These are phyloP conservation scores for Scaeva pyrastri DNA, from an alignment of 2,888 invertebrate genomes.

Conservation along the genomic window DNA sequence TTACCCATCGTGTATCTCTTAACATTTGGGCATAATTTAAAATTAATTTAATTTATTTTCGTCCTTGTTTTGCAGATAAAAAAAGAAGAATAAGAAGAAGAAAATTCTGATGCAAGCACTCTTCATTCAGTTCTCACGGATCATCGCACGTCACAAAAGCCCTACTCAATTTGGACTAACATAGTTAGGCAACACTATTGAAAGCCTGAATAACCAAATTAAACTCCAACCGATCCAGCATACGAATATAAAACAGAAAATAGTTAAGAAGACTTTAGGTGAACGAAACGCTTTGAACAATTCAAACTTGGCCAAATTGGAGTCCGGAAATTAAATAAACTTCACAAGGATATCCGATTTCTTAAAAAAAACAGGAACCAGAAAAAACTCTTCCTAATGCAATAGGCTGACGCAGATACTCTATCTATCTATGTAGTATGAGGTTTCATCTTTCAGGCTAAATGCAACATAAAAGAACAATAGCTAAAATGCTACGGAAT, in stretches of 20 bases:
- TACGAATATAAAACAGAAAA: too few species aligned
- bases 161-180: conserved; percentile 37
- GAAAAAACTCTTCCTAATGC: conserved; percentile 38
- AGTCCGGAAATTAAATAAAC: conserved; percentile 65
- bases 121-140: not conserved
- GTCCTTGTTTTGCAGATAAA: not conserved
- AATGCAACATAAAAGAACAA: conserved; percentile 25
- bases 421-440: not conserved
- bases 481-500: conserved; percentile 54
- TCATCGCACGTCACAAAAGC: conserved; percentile 21
- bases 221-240: conserved; percentile 40
- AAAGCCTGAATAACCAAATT: conserved; percentile 47
- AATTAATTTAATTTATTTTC: conserved; percentile 13
- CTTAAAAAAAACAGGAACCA: conserved; percentile 27
- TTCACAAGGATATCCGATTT: conserved; percentile 55
- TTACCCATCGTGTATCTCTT: too few species aligned
- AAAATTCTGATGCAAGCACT: not conserved
- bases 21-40: not conserved
- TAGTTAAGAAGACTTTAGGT: not conserved
- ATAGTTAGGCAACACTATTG: conserved; percentile 31
- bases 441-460: conserved; percentile 17
- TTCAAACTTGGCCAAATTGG: conserved; percentile 48
- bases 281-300: conserved; percentile 30
- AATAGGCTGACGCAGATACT: conserved; percentile 38
- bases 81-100: not conserved